Percentiles rank a stretch among this genome's conserved stretches.
Evolutionary conservation across 2,797 vertebrate species (phyloP).

Genomic region (Argya squamiceps): DNA sequence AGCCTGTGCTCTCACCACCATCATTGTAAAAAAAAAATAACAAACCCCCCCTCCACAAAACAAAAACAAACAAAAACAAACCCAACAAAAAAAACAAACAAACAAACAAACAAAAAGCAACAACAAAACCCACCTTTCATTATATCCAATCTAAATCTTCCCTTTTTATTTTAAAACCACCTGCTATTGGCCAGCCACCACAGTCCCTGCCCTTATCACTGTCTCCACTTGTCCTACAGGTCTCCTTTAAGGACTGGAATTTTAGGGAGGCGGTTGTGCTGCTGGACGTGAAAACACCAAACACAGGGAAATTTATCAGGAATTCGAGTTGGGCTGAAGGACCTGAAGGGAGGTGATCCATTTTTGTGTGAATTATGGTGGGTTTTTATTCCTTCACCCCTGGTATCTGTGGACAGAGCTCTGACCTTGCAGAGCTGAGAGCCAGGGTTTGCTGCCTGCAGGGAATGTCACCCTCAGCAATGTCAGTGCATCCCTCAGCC

Average conservation of each 20-base stretch:
- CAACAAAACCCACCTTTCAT: neutral
- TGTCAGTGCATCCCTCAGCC: neutral
- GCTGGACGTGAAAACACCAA: neutral
- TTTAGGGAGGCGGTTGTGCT: neutral
- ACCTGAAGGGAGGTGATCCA: neutral
- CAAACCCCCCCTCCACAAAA: too few relatives aligned
- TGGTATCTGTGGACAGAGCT: too few relatives aligned
- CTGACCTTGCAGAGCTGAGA: neutral
- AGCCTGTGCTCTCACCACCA: neutral
- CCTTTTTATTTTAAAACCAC: neutral
- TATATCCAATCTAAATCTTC: neutral
- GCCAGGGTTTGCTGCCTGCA: neutral
- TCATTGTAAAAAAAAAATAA: fast-evolving
- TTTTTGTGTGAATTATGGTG: neutral
- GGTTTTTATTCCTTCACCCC: neutral
- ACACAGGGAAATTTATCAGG: neutral
- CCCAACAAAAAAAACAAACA: neutral
- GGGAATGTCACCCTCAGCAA: neutral
- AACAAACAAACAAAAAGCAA: too few relatives aligned
- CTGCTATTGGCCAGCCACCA: neutral
- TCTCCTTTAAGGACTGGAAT: neutral
- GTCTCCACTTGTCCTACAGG: too few relatives aligned
- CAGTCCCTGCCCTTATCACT: neutral
- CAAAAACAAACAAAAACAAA: too few relatives aligned
- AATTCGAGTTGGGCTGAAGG: neutral